Evolutionary conservation across 2,797 vertebrate species (phyloP).

Genomic region (Chaetophractus vellerosus): DNA sequence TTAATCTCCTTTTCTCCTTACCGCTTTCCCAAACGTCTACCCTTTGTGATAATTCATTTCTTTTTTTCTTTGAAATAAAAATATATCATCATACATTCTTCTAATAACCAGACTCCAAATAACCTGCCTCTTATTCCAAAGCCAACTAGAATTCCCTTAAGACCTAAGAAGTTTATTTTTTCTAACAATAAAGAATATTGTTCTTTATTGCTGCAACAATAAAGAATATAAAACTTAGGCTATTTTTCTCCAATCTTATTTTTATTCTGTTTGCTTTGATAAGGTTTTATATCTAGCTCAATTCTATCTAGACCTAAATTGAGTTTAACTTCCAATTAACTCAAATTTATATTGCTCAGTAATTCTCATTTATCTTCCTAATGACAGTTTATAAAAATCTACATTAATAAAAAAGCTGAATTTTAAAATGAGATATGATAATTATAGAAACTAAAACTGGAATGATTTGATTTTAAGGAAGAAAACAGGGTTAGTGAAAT

Average conservation of each 20-base stretch:
- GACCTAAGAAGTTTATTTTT: too few species aligned
- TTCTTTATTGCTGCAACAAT: neutral
- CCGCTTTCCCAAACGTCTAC: neutral
- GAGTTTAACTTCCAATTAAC: neutral
- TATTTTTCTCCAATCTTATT: slow-evolving; percentile 11
- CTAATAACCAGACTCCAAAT: neutral
- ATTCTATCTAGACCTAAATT: neutral
- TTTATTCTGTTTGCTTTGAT: neutral
- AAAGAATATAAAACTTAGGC: neutral
- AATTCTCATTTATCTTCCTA: neutral
- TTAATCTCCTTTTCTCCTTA: neutral
- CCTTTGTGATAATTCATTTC: neutral
- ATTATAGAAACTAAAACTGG: neutral
- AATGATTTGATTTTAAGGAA: neutral
- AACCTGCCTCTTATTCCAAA: neutral
- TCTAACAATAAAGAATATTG: too few species aligned
- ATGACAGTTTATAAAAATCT: neutral
- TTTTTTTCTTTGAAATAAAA: neutral
- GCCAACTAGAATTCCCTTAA: neutral
- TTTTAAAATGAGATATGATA: neutral
- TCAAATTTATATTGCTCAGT: neutral
- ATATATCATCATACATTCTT: neutral
- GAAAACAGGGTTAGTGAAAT: neutral
- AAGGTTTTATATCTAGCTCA: neutral
- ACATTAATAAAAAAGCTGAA: slow-evolving; percentile 14